phyloP scores from a whole-genome alignment of 2,888 invertebrate genomes.

The Acronicta psi region DNA sequence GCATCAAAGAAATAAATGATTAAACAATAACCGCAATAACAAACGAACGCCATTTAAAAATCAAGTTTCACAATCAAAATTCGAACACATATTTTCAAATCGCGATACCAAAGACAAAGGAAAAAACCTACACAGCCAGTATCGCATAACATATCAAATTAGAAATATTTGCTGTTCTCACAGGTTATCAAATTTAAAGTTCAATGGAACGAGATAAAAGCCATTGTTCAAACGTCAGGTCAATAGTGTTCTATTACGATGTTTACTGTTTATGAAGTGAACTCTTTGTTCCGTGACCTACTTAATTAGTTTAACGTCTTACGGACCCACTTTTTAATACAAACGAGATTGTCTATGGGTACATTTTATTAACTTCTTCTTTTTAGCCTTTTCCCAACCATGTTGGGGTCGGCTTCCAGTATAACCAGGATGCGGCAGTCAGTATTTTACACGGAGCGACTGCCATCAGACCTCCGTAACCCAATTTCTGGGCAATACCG shows the following conservation, averaged over 20 bases:
- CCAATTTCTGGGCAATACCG: too few species aligned
- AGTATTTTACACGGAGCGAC: too few species aligned
- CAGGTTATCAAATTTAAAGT: slow-evolving; percentile 83
- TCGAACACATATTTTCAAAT: slow-evolving; percentile 47
- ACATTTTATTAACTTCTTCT: not conserved
- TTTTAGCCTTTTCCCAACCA: too few species aligned
- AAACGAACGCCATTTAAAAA: slow-evolving; percentile 17
- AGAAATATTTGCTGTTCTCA: slow-evolving; percentile 79
- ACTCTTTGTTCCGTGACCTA: slow-evolving; percentile 74
- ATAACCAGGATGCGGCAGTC: too few species aligned
- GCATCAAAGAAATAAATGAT: slow-evolving; percentile 9
- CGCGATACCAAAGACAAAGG: slow-evolving; percentile 57
- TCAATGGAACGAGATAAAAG: slow-evolving; percentile 79
- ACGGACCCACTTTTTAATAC: slow-evolving; percentile 47
- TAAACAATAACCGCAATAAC: not conserved
- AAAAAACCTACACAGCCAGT: slow-evolving; percentile 58
- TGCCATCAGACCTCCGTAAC: too few species aligned
- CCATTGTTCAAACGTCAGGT: slow-evolving; percentile 76
- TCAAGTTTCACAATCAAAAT: slow-evolving; percentile 37
- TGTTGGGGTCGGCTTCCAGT: too few species aligned
- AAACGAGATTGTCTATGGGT: slow-evolving; percentile 15
- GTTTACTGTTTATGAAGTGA: slow-evolving; percentile 62
- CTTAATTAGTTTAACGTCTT: slow-evolving; percentile 62
- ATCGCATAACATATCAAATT: slow-evolving; percentile 64
- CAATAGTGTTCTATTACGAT: slow-evolving; percentile 69